Base-by-base conservation (phyloP, 2,888 invertebrate genomes). In the Stenodema calcarata region DNA sequence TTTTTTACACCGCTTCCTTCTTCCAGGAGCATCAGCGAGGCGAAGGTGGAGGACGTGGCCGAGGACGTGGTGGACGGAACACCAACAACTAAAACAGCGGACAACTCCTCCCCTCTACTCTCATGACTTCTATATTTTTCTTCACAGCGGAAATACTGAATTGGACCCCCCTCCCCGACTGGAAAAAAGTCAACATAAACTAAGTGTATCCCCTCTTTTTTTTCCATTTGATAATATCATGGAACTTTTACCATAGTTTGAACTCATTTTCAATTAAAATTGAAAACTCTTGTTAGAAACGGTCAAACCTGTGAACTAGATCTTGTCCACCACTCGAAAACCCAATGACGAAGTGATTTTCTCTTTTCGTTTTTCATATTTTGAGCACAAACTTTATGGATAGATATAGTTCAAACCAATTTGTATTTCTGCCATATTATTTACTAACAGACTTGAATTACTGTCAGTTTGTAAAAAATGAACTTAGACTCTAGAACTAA, bases 51-150 rank as follows among this genome's bases (percentile, higher is more conserved):
- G 78, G 78, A 12, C 50, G 86, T 18, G 41, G 86, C 62, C 70
- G 83, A 3, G 62, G 86, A 18, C 76, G 86, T 12, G 86, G 86
- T 35, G 86, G 86, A 4, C 86, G 78, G 41, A 69, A 83, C 83
- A 42, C 54, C 35, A 62, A 81, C 54, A 54, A 83, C 70, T 83
- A 41, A 35, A 23, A 18, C 23, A 23, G 35, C 30, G 54, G 14
- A 23, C 47, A n/a, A n/a, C n/a, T n/a, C n/a, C n/a, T n/a, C 75
- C 28, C 0, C 78, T 16, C 44, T 18, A 16, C 78, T n/a, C 27
- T 16, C 6, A 78, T 44, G 41, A 14, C 78, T 41, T 78, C 18
- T 78, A n/a, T 44, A 14, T 80, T 80, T 50, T 28, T 80, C 80
- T 54, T 80, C 80, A 54, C 80, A 28, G 50, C 54, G 54, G 80